These are phyloP conservation scores for Conomelus anceps DNA, from an alignment of 2,888 invertebrate species.

Conservation along the genomic window DNA sequence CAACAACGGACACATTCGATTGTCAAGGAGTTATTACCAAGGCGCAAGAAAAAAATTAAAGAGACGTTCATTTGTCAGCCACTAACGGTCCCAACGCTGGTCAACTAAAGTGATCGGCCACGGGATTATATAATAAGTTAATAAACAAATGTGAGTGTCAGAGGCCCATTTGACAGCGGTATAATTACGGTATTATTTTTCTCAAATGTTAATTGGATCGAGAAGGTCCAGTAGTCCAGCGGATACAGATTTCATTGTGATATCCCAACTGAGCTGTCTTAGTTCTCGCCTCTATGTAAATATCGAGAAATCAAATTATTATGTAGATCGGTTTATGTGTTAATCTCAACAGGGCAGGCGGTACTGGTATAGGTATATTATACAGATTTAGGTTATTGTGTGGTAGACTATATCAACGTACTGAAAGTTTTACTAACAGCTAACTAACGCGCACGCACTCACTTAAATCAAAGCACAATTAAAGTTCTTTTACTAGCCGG, in stretches of 20 bases:
- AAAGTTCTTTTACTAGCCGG: neutral
- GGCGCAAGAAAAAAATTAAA: neutral
- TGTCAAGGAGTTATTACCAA: neutral
- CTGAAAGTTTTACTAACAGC: neutral
- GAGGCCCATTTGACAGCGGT: neutral
- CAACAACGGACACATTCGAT: neutral
- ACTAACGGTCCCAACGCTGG: too few species aligned
- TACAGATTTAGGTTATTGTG: neutral
- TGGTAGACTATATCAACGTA: neutral
- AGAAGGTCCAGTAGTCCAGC: neutral
- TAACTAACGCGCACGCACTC: neutral
- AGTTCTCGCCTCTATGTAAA: neutral
- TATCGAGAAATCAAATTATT: neutral
- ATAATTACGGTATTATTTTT: neutral
- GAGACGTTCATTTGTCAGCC: neutral
- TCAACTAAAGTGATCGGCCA: neutral
- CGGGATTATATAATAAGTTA: neutral
- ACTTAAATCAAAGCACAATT: neutral
- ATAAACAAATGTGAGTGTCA: neutral
- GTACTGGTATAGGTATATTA: neutral
- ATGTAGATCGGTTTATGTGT: neutral
- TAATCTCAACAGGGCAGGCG: neutral
- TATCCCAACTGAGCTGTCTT: neutral
- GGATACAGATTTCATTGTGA: neutral
- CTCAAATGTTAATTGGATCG: neutral